A percentile compares a stretch with the other conserved stretches of the same genome.
Conservation (phyloP, 2,113 vertebrate species). For the Eurystomus gularis region DNA sequence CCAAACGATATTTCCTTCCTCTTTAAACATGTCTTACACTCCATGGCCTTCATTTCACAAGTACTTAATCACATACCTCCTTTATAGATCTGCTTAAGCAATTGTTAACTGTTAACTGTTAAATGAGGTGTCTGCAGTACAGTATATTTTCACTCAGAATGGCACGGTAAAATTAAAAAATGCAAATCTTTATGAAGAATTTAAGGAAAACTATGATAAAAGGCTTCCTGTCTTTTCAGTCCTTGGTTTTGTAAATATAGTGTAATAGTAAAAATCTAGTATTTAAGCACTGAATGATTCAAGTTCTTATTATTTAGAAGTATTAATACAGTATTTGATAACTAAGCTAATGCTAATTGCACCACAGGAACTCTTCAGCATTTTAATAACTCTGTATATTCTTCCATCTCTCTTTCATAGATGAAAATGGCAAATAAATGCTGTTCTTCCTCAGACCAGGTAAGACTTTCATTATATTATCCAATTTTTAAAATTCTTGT, state of each 20-base stretch:
- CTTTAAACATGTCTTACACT: not conserved
- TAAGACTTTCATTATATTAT: conserved; percentile 53
- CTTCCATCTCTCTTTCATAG: conserved; percentile 68
- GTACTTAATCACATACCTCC: not conserved
- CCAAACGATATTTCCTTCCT: not conserved
- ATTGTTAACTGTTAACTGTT: not conserved
- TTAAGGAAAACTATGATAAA: not conserved
- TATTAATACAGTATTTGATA: not conserved
- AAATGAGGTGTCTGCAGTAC: not conserved
- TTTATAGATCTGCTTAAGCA: not conserved
- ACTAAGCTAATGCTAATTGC: not conserved
- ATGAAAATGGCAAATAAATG: conserved; percentile 88
- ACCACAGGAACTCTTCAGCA: not conserved
- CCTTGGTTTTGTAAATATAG: not conserved
- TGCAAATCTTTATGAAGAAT: not conserved
- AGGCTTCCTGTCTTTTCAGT: not conserved
- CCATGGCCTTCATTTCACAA: not conserved
- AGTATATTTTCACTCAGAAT: not conserved
- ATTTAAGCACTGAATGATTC: not conserved
- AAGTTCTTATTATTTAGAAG: not conserved
- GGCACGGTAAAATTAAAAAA: not conserved
- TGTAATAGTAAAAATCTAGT: not conserved
- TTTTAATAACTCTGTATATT: not conserved
- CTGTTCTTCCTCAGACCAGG: conserved; percentile 87
- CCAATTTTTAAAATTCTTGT: not conserved